These are phyloP conservation scores for Apodemia hepburni DNA, from an alignment of 2,888 invertebrate species.

Conservation along the genomic window DNA sequence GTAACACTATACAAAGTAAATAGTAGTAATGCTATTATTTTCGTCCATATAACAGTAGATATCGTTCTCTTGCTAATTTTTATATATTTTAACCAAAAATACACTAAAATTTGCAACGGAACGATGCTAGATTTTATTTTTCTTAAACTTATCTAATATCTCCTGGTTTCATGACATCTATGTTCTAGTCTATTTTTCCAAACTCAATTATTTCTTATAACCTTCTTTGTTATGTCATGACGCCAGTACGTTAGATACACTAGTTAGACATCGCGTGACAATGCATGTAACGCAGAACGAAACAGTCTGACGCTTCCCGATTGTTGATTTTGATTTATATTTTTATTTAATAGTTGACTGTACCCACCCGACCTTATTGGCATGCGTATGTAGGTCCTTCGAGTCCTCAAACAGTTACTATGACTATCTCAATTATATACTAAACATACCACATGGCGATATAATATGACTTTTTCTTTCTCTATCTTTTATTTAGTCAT, in stretches of 20 bases:
- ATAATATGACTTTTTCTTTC: conserved; percentile 71
- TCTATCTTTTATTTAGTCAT: conserved; percentile 77
- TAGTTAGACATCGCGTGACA: conserved; percentile 52
- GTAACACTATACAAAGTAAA: conserved; percentile 76
- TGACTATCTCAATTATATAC: conserved; percentile 55
- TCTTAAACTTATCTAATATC: conserved; percentile 48
- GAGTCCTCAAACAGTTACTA: conserved; percentile 72
- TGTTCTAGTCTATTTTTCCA: conserved; percentile 25
- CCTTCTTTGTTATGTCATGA: conserved; percentile 52
- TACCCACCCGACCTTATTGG: conserved; percentile 60
- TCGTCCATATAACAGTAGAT: conserved; percentile 67
- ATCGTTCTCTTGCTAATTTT: conserved; percentile 68
- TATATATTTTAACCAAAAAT: conserved; percentile 19
- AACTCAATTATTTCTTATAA: conserved; percentile 27
- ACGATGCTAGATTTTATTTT: conserved; percentile 58
- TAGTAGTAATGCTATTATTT: conserved; percentile 68
- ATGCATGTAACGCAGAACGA: conserved; percentile 61
- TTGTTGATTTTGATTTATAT: conserved; percentile 36
- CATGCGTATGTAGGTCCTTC: conserved; percentile 76
- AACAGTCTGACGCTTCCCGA: conserved; percentile 69
- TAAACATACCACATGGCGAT: conserved; percentile 67
- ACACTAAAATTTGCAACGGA: conserved; percentile 59
- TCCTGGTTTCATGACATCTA: conserved; percentile 67
- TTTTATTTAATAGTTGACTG: conserved; percentile 57
- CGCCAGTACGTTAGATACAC: conserved; percentile 49